phyloP scores from a whole-genome alignment of 2,113 vertebrate species.

The Haliaeetus leucogaster region DNA sequence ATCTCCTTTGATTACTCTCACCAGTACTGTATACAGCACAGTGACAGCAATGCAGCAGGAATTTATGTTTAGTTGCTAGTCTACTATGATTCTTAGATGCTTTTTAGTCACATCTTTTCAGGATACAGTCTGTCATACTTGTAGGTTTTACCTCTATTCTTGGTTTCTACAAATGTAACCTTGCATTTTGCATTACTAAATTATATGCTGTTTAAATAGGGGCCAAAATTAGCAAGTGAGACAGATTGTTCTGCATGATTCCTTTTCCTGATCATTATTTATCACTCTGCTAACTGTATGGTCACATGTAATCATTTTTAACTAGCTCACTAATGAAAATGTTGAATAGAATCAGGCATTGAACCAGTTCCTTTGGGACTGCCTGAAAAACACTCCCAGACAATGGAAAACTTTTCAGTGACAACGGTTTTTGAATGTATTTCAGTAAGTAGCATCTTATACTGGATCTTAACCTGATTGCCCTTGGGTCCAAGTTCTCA shows the following conservation, averaged over 20 bases:
- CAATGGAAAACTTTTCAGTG: neutral
- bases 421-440: neutral
- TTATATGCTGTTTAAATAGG: neutral
- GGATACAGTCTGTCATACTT: neutral
- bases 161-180: neutral
- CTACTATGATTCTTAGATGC: neutral
- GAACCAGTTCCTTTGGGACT: neutral
- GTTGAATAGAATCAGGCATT: neutral
- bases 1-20: neutral
- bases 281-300: neutral
- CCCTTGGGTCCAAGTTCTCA: neutral
- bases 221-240: neutral
- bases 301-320: neutral
- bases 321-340: neutral
- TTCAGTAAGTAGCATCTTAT: neutral
- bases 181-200: neutral
- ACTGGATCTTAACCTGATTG: neutral
- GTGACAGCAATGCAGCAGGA: neutral
- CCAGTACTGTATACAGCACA: neutral
- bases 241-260: neutral
- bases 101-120: neutral
- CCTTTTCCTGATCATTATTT: neutral
- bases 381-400: neutral
- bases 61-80: neutral
- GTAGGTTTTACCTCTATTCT: neutral